These are phyloP conservation scores for Aplocera efformata DNA, from an alignment of 2,888 invertebrate species.

Conservation along the genomic window DNA sequence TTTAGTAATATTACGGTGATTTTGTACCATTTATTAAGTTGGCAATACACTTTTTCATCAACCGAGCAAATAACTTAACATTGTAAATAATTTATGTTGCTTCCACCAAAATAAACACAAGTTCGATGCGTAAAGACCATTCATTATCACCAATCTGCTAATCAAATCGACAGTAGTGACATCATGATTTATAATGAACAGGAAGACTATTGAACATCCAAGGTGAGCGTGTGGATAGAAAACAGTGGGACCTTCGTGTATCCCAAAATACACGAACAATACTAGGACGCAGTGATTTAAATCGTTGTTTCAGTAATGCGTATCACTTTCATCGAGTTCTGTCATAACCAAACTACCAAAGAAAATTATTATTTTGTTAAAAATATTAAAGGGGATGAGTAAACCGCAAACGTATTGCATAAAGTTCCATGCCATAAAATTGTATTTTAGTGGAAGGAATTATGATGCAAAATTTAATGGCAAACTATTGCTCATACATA, in stretches of 20 bases:
- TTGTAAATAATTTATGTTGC: not conserved
- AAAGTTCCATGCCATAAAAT: too few species aligned
- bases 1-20: too few species aligned
- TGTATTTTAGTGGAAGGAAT: too few species aligned
- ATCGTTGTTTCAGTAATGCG: slow-evolving; percentile 36
- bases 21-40: too few species aligned
- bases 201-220: slow-evolving; percentile 41
- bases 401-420: too few species aligned
- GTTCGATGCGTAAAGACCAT: not conserved
- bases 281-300: slow-evolving; percentile 39
- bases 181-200: slow-evolving; percentile 32
- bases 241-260: slow-evolving; percentile 37
- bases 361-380: too few species aligned
- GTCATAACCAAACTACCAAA: not conserved
- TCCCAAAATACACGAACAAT: slow-evolving; percentile 39
- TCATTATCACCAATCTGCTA: slow-evolving; percentile 12
- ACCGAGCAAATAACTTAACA: too few species aligned
- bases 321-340: slow-evolving; percentile 5
- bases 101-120: not conserved
- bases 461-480: too few species aligned
- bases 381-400: too few species aligned
- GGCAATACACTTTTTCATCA: too few species aligned
- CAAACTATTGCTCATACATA: too few species aligned
- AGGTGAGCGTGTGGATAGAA: slow-evolving; percentile 38
- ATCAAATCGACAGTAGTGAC: slow-evolving; percentile 28